Percentiles rank a stretch among this genome's conserved stretches.
These are phyloP conservation scores for Eulemur coronatus DNA, from an alignment of 2,797 vertebrate species.

Conservation along the genomic window DNA sequence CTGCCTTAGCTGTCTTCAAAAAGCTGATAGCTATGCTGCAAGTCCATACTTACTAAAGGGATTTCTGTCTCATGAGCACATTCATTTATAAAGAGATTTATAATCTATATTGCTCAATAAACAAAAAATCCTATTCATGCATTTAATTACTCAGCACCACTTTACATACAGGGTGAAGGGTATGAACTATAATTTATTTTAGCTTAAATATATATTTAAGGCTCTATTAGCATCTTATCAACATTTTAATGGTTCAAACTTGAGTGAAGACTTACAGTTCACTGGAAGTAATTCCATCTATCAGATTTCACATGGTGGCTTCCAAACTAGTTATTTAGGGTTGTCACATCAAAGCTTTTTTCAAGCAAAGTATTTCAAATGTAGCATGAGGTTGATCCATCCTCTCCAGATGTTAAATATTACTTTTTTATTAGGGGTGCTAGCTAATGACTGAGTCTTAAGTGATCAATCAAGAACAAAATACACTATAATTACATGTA, in stretches of 20 bases:
- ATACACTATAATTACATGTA: constrained; percentile 35
- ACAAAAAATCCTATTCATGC: accelerated
- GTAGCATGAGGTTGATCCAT: constrained; percentile 76
- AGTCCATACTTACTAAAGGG: background rate
- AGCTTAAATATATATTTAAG: constrained; percentile 74
- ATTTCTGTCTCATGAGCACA: constrained; percentile 39
- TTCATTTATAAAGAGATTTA: constrained; percentile 56
- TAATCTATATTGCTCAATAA: constrained; percentile 55
- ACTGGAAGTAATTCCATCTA: constrained; percentile 80
- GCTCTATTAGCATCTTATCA: constrained; percentile 71
- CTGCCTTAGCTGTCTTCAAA: background rate
- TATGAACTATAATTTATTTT: constrained; percentile 74
- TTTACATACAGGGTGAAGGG: constrained; percentile 21
- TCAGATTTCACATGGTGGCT: constrained; percentile 85
- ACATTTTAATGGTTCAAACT: constrained; percentile 75
- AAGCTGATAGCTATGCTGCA: constrained; percentile 7
- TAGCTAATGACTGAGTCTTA: constrained; percentile 9
- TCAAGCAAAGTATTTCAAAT: constrained; percentile 78
- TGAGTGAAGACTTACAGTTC: constrained; percentile 84
- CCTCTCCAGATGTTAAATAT: constrained; percentile 35
- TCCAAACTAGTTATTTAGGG: constrained; percentile 84
- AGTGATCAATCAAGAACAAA: constrained; percentile 51
- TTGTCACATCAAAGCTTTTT: constrained; percentile 79
- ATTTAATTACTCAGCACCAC: background rate
- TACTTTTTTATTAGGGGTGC: constrained; percentile 24